A percentile compares a stretch with the other conserved stretches of the same genome.
These are phyloP conservation scores for Phalacrocorax pelagicus DNA, from an alignment of 2,113 vertebrate species.

Conservation along the genomic window DNA sequence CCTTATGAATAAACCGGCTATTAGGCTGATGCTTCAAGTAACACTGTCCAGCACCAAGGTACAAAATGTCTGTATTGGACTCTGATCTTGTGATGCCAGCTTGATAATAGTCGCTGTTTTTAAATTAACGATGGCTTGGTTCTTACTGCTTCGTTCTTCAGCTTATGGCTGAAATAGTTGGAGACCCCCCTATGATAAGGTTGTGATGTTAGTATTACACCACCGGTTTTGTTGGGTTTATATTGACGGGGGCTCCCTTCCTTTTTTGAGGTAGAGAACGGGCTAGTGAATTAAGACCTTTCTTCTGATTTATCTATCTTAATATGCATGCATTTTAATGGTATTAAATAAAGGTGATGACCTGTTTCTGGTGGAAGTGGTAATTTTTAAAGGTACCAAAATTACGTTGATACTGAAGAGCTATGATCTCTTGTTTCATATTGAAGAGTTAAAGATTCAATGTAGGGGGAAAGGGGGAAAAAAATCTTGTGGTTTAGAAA, in stretches of 20 bases:
- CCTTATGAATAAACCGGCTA: slow-evolving; percentile 55
- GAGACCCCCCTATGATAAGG: neutral
- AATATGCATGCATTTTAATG: neutral
- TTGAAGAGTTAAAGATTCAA: neutral
- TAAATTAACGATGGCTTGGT: slow-evolving; percentile 6
- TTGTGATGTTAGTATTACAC: neutral
- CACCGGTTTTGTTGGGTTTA: neutral
- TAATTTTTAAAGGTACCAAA: neutral
- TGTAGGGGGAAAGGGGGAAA: neutral
- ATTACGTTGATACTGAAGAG: neutral
- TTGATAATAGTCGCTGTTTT: neutral
- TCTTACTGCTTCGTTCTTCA: neutral
- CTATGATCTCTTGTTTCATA: neutral
- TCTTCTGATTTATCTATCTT: neutral
- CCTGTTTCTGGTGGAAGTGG: neutral
- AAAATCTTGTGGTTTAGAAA: neutral
- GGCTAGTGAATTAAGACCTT: neutral
- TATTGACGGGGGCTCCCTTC: neutral
- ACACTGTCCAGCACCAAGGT: slow-evolving; percentile 53
- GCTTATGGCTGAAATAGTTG: neutral
- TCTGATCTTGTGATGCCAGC: slow-evolving; percentile 26
- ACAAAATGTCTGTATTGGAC: slow-evolving; percentile 51
- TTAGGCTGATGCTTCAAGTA: slow-evolving; percentile 61
- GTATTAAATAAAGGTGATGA: neutral
- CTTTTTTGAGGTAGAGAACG: neutral